Evolutionary conservation across 2,113 vertebrate genomes (phyloP), one percentile per base, ranked within the genome.

Genomic region (Polypterus senegalus): DNA sequence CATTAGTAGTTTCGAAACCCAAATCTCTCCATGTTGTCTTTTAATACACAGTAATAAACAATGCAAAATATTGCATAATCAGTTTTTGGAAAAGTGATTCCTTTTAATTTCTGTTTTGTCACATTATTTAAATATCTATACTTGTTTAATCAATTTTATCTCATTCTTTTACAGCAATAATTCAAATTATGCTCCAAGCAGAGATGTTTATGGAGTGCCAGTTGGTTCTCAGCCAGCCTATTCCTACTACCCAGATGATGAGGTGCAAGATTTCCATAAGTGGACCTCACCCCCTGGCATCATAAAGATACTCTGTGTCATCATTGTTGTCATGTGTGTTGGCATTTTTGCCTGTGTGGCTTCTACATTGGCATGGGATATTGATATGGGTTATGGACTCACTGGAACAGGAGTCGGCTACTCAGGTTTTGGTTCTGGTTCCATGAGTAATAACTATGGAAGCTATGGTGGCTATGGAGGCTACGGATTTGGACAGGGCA

Each of bases 251-350:
- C 83, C 81, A 0, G 77, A 83, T 5, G 88, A 92, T 9, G 76
- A 89, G 59, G 61, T 86, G 58, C 83, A 90, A 51, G 88, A 87
- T 60, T 94, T 82, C 69, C 93, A 94, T 71, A 82, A 73, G 63
- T 95, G 92, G 91, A 85, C 74, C 1, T 95, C 92, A 1, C 89
- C 91, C 1, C 92, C 92, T 0, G 92, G 92, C n/a, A 87, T 93
- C 63, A 94, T 95, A 74, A 91, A 91, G 77, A 93, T 95, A 47
- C 55, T 95, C 55, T 76, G 77, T 2, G 79, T 95, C 74, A 82
- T 95, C 61, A 79, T 93, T 64, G 82, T 93, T 46, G 80, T 95
- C 67, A 79, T 94, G 84, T 92, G 87, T 56, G 83, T 95, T 61
- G 88, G 84, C 3, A 61, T 93, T 61, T 94, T 95, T 71, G 92